Base-by-base conservation (phyloP, 2,113 vertebrate genomes). In the Alligator sinensis region DNA sequence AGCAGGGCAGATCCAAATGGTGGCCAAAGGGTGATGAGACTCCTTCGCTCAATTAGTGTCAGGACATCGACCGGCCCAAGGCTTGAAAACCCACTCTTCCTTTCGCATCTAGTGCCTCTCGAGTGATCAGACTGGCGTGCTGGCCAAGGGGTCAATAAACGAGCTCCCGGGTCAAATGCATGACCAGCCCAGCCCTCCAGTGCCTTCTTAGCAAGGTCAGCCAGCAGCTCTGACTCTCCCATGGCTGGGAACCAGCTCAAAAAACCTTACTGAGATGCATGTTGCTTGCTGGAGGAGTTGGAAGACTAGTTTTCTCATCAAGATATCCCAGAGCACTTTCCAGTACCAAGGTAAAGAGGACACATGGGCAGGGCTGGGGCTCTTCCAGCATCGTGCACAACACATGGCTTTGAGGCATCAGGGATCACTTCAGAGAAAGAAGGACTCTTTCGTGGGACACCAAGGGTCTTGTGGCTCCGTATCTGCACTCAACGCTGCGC, bases 1-100 rank as follows among this genome's bases (percentile, higher is more conserved):
- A n/a, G 18, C 94, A 83, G 89, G 89, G 94, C 92, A 91, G 95
- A 82, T 96, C 97, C 97, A 94, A 87, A 91, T 77, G 91, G 84
- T 70, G 91, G 85, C 95, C 87, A 87, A 93, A 89, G 95, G 89
- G 93, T 66, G 89, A 83, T 85, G 61, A 86, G 74, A 90, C 93
- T 86, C 66, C 78, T 86, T 22, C 62, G 21, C 62, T 58, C 61
- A 72, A 25, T 55, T 63, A 9, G 11, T 27, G 54, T 72, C n/a
- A 25, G 72, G 60, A 34, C 28, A 12, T 61, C 54, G 5, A 9
- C 8, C 24, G 72, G 11, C 12, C 9, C 38, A 54, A 30, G 17
- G 30, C 60, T 17, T 61, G 66, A 68, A 21, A 47, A n/a, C 17
- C 30, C 74, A 70, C 16, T 19, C 15, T 24, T 24, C 34, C 60